Conservation (phyloP, 2,888 invertebrate genomes). For the Agriopis marginaria region DNA sequence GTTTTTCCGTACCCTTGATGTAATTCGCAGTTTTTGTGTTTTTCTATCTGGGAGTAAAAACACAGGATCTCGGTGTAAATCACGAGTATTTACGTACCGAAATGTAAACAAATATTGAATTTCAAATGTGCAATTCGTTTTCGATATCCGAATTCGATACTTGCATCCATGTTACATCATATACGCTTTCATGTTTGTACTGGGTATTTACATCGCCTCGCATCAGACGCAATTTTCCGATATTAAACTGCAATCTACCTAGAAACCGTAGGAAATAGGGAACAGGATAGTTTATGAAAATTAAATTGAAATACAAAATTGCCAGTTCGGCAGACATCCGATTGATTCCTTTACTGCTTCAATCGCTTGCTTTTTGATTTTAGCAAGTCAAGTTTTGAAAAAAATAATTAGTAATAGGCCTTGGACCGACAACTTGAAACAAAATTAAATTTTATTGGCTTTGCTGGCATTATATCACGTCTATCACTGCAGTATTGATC, state of each 20-base stretch:
- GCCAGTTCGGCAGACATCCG: not conserved
- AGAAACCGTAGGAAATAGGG: constrained; percentile 35
- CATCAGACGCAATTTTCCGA: constrained; percentile 39
- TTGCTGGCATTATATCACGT: not conserved
- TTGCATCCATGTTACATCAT: no score
- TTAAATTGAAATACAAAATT: constrained; percentile 29
- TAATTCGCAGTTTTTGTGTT: not conserved
- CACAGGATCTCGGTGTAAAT: no score
- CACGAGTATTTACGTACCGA: no score
- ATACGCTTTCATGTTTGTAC: no score
- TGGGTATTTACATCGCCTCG: not conserved
- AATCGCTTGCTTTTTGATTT: not conserved
- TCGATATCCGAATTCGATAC: no score
- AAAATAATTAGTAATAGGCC: no score
- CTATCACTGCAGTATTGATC: not conserved
- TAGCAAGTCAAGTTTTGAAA: not conserved
- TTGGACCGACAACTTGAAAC: not conserved
- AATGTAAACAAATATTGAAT: no score
- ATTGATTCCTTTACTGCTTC: not conserved
- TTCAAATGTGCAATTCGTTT: no score
- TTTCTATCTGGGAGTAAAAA: no score
- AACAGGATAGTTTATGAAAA: constrained; percentile 42
- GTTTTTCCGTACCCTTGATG: not conserved
- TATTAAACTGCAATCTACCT: constrained; percentile 45
- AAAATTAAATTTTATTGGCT: not conserved